Evolutionary conservation across 2,113 vertebrate genomes (phyloP).

Genomic region (Daubentonia madagascariensis): DNA sequence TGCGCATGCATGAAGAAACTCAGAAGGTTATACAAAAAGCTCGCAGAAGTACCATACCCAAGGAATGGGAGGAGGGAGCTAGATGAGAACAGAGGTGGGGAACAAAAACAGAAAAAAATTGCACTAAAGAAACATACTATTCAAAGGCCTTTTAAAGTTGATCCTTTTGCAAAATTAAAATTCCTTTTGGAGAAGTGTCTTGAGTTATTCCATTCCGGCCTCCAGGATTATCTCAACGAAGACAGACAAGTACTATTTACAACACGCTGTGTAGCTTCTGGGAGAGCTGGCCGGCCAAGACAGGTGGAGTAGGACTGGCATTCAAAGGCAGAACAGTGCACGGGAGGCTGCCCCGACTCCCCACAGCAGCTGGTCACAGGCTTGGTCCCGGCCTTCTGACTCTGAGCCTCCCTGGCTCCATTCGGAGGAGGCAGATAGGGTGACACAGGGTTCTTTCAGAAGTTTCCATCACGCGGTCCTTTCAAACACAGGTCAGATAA

Average conservation of each 20-base stretch:
- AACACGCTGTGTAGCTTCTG: neutral
- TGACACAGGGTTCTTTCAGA: neutral
- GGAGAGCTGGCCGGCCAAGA: neutral
- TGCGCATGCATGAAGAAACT: neutral
- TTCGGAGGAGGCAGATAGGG: neutral
- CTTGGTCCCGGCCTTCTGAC: neutral
- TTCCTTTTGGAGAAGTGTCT: neutral
- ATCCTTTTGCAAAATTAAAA: slow-evolving; percentile 19
- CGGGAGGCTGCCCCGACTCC: neutral
- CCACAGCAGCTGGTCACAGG: neutral
- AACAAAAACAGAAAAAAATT: neutral
- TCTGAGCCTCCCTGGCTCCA: neutral
- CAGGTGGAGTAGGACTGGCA: neutral
- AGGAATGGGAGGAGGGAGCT: neutral
- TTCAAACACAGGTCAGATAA: slow-evolving; percentile 18
- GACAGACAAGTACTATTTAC: neutral
- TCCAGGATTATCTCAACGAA: neutral
- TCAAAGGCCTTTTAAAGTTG: neutral
- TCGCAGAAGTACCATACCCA: neutral
- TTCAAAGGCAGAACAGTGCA: neutral
- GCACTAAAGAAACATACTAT: neutral
- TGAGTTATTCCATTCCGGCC: neutral
- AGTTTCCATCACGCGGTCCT: neutral
- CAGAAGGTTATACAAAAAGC: neutral
- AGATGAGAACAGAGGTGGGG: neutral